Base-by-base conservation (phyloP, 2,888 invertebrate species). In the Patella depressa region DNA sequence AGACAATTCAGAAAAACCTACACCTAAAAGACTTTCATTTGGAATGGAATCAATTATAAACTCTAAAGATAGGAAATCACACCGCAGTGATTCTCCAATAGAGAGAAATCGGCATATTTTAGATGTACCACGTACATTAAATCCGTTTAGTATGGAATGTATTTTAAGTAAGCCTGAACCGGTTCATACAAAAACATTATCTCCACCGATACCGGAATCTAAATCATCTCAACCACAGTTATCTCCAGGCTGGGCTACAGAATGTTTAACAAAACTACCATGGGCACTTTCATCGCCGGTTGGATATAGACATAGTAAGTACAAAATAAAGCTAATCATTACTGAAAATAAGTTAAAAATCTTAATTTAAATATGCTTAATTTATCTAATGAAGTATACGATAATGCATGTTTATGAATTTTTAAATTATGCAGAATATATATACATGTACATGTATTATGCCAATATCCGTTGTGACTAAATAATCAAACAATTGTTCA, bases 81-180 rank as follows among this genome's bases (percentile, higher is more conserved):
- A 29, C 14, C 69, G 69, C 12, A 17, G 24, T 19, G 4, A n/a
- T 12, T 34, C 70, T 5, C 19, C 72, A 72, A 54, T 53, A 24
- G 73, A 73, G 5, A 34, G 45, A 15, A 14, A 54, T 17, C 54
- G 72, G 12, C 53, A 54, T 54, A 59, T 76, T 24, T 72, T 55
- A 15, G 55, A 72, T 53, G 53, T 73, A 19, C 72, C 73, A 1
- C 57, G 69, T 17, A 34, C 69, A 15, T 69, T 72, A 7, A 76
- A 76, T 55, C 72, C 72, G 3, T 76, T 76, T 55, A 73, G 76
- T 24, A 76, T 76, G 76, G 76, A 76, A 65, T 76, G 76, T 73
- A 76, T 76, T 53, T 65, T 76, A 69, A 76, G 69, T 53, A 57
- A 53, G 12, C 19, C 72, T 3, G 72, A 65, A 9, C 72, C 72